A percentile compares a stretch with the other conserved stretches of the same genome.
Evolutionary conservation across 2,888 invertebrate genomes (phyloP).

Genomic region (Cheilosia urbana): DNA sequence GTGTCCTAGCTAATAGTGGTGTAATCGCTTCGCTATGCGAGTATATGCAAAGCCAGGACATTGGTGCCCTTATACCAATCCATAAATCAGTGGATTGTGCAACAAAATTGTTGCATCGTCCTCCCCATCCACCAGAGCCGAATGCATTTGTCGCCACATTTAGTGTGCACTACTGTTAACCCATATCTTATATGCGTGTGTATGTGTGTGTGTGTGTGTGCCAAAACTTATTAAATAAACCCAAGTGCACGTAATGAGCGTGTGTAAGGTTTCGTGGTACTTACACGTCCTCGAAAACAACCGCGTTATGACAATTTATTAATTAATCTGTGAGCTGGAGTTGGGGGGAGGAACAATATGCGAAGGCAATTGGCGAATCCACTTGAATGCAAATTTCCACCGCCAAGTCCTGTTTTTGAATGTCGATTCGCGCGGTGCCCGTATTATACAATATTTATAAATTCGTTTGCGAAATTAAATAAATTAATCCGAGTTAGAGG

Average conservation of each 20-base stretch:
- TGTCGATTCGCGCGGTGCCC: background rate
- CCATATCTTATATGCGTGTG: slow-evolving; percentile 17
- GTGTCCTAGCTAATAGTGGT: slow-evolving; percentile 53
- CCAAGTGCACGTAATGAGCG: slow-evolving; percentile 69
- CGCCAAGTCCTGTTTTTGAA: slow-evolving; percentile 13
- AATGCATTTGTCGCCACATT: slow-evolving; percentile 32
- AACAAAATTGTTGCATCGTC: slow-evolving; percentile 54
- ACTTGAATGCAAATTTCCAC: slow-evolving; percentile 70
- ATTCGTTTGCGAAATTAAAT: slow-evolving; percentile 75
- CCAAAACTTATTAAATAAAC: slow-evolving; percentile 64
- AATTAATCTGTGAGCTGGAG: slow-evolving; percentile 41
- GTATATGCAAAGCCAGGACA: background rate
- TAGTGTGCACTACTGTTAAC: slow-evolving; percentile 48
- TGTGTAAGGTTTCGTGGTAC: slow-evolving; percentile 1
- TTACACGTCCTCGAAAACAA: slow-evolving; percentile 52
- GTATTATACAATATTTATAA: slow-evolving; percentile 59
- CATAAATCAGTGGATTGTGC: slow-evolving; percentile 65
- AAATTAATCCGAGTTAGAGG: slow-evolving; percentile 75
- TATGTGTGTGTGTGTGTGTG: background rate
- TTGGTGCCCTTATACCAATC: slow-evolving; percentile 16
- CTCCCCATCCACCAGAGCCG: background rate
- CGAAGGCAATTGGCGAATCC: slow-evolving; percentile 64
- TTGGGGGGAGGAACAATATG: slow-evolving; percentile 46
- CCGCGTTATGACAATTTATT: slow-evolving; percentile 71
- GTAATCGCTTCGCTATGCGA: slow-evolving; percentile 33